Percentiles rank a stretch among this genome's conserved stretches.
phyloP scores from a whole-genome alignment of 2,888 invertebrate genomes.

The Vesta saturnalis region DNA sequence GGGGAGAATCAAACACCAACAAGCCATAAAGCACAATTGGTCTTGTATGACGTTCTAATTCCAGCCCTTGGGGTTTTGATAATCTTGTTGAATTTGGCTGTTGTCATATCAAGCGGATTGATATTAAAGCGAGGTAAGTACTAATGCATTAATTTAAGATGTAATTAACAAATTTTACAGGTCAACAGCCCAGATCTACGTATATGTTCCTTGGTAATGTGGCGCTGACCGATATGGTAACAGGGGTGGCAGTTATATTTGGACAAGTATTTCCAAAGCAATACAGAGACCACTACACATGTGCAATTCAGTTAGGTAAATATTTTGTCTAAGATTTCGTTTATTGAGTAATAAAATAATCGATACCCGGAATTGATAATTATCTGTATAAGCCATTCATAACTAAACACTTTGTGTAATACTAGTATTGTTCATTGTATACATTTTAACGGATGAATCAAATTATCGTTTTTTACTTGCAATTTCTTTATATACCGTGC shows the following conservation, averaged over 20 bases:
- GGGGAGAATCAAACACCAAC: constrained; percentile 2
- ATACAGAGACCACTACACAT: constrained; percentile 57
- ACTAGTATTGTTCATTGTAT: too few species aligned
- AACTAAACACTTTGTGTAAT: too few species aligned
- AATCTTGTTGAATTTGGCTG: constrained; percentile 68
- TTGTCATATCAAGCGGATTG: constrained; percentile 74
- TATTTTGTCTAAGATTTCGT: background rate
- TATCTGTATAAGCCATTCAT: too few species aligned
- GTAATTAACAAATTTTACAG: constrained; percentile 57
- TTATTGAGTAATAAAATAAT: too few species aligned
- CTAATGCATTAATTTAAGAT: background rate
- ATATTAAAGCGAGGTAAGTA: constrained; percentile 69
- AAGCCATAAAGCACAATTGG: constrained; percentile 58
- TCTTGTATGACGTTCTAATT: constrained; percentile 66
- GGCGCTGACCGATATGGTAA: constrained; percentile 71
- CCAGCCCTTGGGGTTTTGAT: constrained; percentile 68
- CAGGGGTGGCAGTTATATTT: constrained; percentile 69
- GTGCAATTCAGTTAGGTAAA: constrained; percentile 61
- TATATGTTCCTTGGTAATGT: constrained; percentile 74
- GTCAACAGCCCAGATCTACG: constrained; percentile 70
- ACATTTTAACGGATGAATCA: too few species aligned
- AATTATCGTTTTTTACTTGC: too few species aligned
- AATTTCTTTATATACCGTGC: too few species aligned
- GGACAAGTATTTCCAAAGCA: constrained; percentile 62
- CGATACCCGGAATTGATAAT: too few species aligned